Percentiles rank a stretch among this genome's conserved stretches.
These are phyloP conservation scores for Podotricha telesiphe DNA, from an alignment of 2,888 invertebrate species.

Conservation along the genomic window DNA sequence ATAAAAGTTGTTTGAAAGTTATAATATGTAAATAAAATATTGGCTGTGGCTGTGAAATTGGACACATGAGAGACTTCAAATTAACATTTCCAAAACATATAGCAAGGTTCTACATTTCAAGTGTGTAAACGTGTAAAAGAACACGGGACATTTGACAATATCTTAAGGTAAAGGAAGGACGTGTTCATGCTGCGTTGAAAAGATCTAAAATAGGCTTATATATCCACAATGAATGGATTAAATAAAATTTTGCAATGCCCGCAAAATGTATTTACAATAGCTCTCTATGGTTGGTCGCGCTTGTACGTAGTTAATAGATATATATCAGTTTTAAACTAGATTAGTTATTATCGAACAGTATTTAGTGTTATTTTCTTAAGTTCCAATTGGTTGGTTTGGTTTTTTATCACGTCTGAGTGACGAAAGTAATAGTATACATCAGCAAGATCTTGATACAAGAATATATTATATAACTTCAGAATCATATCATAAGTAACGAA, in stretches of 20 bases:
- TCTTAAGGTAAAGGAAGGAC: no score
- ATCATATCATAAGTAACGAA: background rate
- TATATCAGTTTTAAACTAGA: no score
- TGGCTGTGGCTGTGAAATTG: background rate
- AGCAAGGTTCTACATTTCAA: no score
- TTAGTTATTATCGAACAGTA: no score
- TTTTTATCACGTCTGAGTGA: constrained; percentile 6
- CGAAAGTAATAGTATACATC: constrained; percentile 29
- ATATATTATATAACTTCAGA: constrained; percentile 11
- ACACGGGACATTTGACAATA: no score
- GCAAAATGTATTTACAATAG: background rate
- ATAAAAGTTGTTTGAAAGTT: background rate
- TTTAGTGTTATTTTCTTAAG: no score
- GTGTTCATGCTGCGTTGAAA: no score
- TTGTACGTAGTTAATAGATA: background rate
- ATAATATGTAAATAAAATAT: background rate
- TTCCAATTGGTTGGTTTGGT: no score
- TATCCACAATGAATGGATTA: background rate
- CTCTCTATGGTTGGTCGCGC: constrained; percentile 3
- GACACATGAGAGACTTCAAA: no score
- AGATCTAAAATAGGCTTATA: background rate
- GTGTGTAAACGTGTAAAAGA: background rate
- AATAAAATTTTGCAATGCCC: background rate
- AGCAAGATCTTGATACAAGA: constrained; percentile 12
- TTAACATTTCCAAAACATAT: no score